These are phyloP conservation scores for Drosophila merina DNA, from an alignment of 2,888 invertebrate genomes.

Conservation along the genomic window DNA sequence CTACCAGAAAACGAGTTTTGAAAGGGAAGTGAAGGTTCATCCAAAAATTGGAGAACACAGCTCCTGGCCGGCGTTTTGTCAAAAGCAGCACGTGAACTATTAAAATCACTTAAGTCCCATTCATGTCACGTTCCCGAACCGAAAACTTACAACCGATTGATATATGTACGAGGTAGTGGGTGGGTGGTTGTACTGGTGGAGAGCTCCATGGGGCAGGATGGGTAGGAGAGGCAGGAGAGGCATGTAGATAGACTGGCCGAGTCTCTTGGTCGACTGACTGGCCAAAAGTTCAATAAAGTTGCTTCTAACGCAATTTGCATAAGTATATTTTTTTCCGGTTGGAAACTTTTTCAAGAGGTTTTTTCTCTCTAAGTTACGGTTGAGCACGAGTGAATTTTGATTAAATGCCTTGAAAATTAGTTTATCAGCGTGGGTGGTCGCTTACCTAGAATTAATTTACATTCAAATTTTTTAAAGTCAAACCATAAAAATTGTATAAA, in stretches of 20 bases:
- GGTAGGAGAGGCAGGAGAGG: background rate
- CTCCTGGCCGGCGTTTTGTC: conserved; percentile 68
- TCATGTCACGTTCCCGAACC: conserved; percentile 79
- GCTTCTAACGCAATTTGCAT: conserved; percentile 54
- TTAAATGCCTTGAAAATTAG: conserved; percentile 18
- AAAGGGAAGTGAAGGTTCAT: conserved; percentile 55
- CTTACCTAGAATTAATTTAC: background rate
- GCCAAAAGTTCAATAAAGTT: conserved; percentile 51
- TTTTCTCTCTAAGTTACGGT: conserved; percentile 49
- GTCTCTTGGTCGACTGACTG: conserved; percentile 18
- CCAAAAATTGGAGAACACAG: conserved; percentile 21
- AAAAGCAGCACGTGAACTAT: conserved; percentile 82
- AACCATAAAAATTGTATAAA: background rate
- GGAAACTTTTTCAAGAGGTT: conserved; percentile 23
- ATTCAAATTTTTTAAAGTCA: background rate
- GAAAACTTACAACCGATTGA: conserved; percentile 73
- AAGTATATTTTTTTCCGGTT: conserved; percentile 31
- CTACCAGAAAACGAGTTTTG: conserved; percentile 27
- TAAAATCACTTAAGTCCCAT: conserved; percentile 82
- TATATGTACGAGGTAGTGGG: conserved; percentile 45
- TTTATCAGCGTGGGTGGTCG: conserved; percentile 6
- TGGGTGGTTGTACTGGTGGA: conserved; percentile 40
- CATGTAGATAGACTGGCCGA: conserved; percentile 59
- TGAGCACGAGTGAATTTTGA: conserved; percentile 9
- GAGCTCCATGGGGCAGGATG: too few species aligned